A percentile compares a stretch with the other conserved stretches of the same genome.
Conservation (phyloP, 2,113 vertebrate genomes). For the Oryzias curvinotus region DNA sequence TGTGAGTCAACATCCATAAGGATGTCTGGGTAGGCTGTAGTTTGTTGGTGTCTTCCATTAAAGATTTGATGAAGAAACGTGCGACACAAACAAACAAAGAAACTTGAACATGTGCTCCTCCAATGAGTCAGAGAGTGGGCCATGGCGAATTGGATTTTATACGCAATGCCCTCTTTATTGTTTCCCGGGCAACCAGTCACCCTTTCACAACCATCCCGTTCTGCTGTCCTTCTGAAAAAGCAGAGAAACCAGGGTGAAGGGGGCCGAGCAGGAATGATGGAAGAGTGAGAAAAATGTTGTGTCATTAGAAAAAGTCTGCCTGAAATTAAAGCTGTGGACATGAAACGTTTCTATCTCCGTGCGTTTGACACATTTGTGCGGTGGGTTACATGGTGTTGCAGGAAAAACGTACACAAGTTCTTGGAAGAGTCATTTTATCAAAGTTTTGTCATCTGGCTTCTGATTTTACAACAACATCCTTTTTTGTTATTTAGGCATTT, state of each 20-base stretch:
- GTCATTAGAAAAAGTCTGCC: conserved; percentile 18
- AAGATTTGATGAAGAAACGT: conserved; percentile 1
- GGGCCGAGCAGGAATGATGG: conserved; percentile 11
- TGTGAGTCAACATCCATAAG: background rate
- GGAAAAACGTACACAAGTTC: conserved; percentile 15
- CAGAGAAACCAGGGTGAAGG: conserved; percentile 26
- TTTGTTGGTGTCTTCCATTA: background rate
- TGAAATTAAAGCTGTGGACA: conserved; percentile 17
- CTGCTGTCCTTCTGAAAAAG: conserved; percentile 44
- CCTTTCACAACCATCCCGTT: conserved; percentile 58
- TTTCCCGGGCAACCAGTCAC: conserved; percentile 68
- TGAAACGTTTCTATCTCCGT: conserved; percentile 2
- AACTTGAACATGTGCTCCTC: conserved; percentile 32
- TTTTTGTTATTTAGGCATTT: conserved; percentile 3
- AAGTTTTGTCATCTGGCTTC: conserved; percentile 18
- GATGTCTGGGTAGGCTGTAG: background rate
- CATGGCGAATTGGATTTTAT: conserved; percentile 61
- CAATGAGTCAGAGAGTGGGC: conserved; percentile 38
- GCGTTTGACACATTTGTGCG: conserved; percentile 4
- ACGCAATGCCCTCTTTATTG: conserved; percentile 68
- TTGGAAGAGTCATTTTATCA: conserved; percentile 24
- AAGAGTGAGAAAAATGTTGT: conserved; percentile 1
- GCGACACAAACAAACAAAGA: conserved; percentile 6
- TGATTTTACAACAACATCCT: conserved; percentile 28
- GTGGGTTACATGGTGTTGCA: conserved; percentile 1